Evolutionary conservation across 2,888 invertebrate species (phyloP), one percentile per base, ranked within the genome.

Genomic region (Agapetus fuscipes): DNA sequence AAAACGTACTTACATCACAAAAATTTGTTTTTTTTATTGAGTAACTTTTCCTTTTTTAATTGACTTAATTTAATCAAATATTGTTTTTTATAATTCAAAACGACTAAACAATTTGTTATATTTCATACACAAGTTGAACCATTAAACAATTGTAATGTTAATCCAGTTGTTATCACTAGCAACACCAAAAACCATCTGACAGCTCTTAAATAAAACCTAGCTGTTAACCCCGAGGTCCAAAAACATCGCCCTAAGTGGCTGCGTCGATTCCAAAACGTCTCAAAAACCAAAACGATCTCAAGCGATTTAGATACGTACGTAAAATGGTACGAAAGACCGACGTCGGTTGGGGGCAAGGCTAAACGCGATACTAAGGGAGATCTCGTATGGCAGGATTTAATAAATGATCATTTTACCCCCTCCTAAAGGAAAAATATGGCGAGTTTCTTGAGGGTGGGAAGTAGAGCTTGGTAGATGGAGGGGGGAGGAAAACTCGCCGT

Each of bases 391-490:
- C 32, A 15, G 31, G 20, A 30, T 42, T 46, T 47, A 45, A 44
- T 42, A 43, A 46, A 46, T 39, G 34, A 38, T 39, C 30, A 44
- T 33, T 27, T 30, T 33, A 36, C 32, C 45, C 52, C 58, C 57
- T 54, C 55, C 53, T 56, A 49, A 30, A 54, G 50, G 50, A 51
- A 51, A 43, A 57, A 58, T 53, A 55, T 61, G 43, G 45, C 41
- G 43, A 11, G 30, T 16, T 14, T 28, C 30, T 26, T 33, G 27
- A 24, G 41, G 30, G 34, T 6, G 11, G 16, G 26, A 28, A n/a
- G 13, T 6, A n/a, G 28, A 28, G 5, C 34, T 37, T 29, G 26
- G 27, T 12, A n/a, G 31, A 32, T 27, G 17, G 43, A 17, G 39
- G 32, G 36, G 34, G 41, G 17, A 11, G 27, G 16, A 33, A 29